Percentiles rank a stretch among this genome's conserved stretches.
phyloP scores from a whole-genome alignment of 2,797 vertebrate genomes.

The Eutrigla gurnardus region DNA sequence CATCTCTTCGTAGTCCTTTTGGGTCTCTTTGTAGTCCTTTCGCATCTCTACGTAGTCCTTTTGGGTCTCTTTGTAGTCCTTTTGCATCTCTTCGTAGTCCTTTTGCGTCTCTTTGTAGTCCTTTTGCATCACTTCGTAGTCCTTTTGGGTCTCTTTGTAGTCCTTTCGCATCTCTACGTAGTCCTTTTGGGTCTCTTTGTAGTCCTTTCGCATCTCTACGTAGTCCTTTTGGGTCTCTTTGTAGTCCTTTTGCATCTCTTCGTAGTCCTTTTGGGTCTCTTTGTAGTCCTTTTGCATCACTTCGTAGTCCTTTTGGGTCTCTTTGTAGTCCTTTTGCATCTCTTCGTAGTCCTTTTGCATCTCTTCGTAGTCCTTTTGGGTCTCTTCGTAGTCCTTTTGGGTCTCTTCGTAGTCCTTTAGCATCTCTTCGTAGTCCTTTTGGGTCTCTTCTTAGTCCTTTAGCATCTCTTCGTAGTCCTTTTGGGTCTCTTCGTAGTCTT shows the following conservation, averaged over 20 bases:
- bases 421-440: neutral
- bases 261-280: neutral
- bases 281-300: neutral
- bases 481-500: accelerated
- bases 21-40: too few species aligned
- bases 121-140: neutral
- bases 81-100: neutral
- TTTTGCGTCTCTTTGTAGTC: accelerated
- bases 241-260: neutral
- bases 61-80: accelerated
- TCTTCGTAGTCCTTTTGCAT: neutral
- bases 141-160: accelerated
- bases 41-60: neutral
- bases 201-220: neutral
- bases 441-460: neutral
- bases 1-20: accelerated
- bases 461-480: neutral
- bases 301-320: neutral
- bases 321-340: neutral
- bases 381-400: neutral
- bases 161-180: neutral
- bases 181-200: neutral
- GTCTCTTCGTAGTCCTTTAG: neutral
- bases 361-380: neutral
- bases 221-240: neutral